Conservation (phyloP, 2,113 vertebrate genomes). For the Rhineura floridana region DNA sequence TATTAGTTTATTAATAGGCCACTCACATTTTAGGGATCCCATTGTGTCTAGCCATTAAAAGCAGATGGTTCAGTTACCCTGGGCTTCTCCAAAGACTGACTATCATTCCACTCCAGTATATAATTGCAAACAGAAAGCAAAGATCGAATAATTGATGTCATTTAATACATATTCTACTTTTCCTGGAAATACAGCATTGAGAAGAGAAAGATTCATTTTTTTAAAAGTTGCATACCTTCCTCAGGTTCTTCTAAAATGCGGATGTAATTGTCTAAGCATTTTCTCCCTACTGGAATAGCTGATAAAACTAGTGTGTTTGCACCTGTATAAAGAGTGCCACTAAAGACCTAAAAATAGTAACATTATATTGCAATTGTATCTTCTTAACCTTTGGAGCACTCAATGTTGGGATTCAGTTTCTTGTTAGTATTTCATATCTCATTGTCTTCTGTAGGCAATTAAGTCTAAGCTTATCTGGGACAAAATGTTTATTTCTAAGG, state of each 20-base stretch:
- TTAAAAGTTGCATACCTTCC: conserved; percentile 31
- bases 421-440: conserved; percentile 7
- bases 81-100: conserved; percentile 1
- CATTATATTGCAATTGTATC: neutral
- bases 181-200: conserved; percentile 43
- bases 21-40: conserved; percentile 23
- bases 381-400: conserved; percentile 47
- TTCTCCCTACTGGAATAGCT: conserved; percentile 64
- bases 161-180: conserved; percentile 37
- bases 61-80: conserved; percentile 41
- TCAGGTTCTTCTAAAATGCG: conserved; percentile 50
- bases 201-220: conserved; percentile 11
- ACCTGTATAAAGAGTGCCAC: conserved; percentile 48
- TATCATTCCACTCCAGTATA: conserved; percentile 9
- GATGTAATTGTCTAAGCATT: conserved; percentile 56
- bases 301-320: conserved; percentile 60
- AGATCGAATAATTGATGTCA: conserved; percentile 41
- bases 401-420: conserved; percentile 1
- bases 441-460: neutral
- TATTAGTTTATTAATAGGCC: conserved; percentile 56
- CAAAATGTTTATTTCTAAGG: neutral
- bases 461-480: conserved; percentile 23
- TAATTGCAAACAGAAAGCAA: conserved; percentile 29
- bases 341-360: conserved; percentile 47
- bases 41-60: conserved; percentile 50